Percentiles rank a stretch among this genome's conserved stretches.
Conservation (phyloP, 2,113 vertebrate species). For the Chelonoidis abingdonii region DNA sequence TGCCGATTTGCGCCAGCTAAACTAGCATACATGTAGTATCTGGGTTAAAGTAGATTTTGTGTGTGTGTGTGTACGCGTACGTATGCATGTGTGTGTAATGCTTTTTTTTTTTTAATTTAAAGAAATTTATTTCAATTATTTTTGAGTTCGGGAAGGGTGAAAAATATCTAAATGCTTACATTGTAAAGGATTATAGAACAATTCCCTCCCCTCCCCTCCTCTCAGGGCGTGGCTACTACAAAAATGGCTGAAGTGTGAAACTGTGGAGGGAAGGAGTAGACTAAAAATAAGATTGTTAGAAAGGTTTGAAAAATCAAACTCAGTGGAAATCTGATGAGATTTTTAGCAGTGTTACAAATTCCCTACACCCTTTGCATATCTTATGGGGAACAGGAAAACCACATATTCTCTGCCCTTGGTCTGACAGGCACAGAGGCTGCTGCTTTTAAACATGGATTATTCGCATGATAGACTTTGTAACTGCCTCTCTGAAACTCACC, state of each 20-base stretch:
- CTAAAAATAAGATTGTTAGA: neutral
- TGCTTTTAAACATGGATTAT: conserved; percentile 41
- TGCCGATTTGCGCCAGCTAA: neutral
- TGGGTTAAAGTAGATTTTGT: neutral
- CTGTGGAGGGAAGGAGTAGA: neutral
- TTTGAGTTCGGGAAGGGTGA: neutral
- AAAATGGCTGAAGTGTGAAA: neutral
- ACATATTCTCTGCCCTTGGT: conserved; percentile 34
- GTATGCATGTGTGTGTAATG: neutral
- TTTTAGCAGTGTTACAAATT: conserved; percentile 18
- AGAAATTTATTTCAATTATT: neutral
- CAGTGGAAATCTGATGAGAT: neutral
- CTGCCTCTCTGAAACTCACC: conserved; percentile 1
- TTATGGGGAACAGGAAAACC: neutral
- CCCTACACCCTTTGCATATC: neutral
- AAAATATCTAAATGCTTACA: neutral
- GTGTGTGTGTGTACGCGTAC: too few species aligned
- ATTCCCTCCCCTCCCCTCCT: neutral
- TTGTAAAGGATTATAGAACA: neutral
- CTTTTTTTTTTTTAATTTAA: neutral
- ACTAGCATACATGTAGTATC: neutral
- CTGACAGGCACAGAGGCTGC: conserved; percentile 11
- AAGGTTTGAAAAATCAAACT: neutral
- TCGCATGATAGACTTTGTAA: conserved; percentile 29
- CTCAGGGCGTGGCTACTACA: neutral